These are phyloP conservation scores for Varroa destructor DNA, from an alignment of 1,140 invertebrate genomes.

Conservation along the genomic window DNA sequence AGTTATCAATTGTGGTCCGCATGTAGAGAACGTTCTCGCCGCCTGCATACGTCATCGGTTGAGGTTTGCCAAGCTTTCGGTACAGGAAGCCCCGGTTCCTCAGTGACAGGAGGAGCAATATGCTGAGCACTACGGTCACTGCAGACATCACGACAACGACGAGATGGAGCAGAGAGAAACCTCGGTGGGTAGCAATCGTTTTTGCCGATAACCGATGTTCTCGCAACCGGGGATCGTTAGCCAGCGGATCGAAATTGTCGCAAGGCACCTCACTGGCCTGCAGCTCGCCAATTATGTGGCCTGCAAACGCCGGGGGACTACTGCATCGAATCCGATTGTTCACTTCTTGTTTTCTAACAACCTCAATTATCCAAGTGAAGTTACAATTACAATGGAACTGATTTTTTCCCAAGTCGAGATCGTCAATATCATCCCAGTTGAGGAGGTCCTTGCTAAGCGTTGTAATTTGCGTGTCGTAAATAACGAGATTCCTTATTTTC, in stretches of 20 bases:
- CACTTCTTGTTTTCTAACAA: not conserved
- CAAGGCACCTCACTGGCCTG: slow-evolving; percentile 1
- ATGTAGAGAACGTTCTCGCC: slow-evolving; percentile 25
- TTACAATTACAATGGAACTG: slow-evolving; percentile 21
- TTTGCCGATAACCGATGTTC: not conserved
- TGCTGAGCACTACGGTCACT: slow-evolving; percentile 9
- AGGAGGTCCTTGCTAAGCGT: slow-evolving; percentile 11
- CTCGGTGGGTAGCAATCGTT: not conserved
- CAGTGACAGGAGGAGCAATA: slow-evolving; percentile 9
- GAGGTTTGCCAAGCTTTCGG: slow-evolving; percentile 6
- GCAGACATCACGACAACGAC: slow-evolving; percentile 1
- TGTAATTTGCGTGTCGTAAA: not conserved
- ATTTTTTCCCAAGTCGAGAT: not conserved
- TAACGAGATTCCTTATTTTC: slow-evolving; percentile 3
- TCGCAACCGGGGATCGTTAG: not conserved
- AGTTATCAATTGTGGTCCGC: slow-evolving; percentile 18
- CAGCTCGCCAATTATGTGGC: not conserved
- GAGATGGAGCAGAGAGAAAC: slow-evolving; percentile 16
- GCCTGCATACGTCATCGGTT: slow-evolving; percentile 13
- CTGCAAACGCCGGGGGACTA: not conserved
- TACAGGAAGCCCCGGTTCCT: slow-evolving; percentile 7
- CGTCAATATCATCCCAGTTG: slow-evolving; percentile 16
- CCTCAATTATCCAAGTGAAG: slow-evolving; percentile 12
- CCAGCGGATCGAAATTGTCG: slow-evolving; percentile 6
- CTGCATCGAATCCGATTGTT: slow-evolving; percentile 8